Base-by-base conservation (phyloP, 2,797 vertebrate species). In the Eidolon dupreanum region DNA sequence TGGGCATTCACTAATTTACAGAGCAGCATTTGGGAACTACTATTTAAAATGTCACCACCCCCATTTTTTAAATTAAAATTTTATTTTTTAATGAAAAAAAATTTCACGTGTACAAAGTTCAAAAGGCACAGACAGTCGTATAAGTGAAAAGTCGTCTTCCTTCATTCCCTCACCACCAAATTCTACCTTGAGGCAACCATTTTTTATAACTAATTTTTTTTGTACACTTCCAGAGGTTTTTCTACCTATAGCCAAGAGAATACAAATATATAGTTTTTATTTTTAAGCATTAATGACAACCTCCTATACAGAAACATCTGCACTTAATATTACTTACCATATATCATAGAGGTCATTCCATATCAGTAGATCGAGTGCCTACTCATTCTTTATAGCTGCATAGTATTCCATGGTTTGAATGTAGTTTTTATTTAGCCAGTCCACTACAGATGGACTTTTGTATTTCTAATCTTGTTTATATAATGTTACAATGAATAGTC, bases 31-130 rank as follows among this genome's bases (percentile, higher is more conserved):
- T 95, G 63, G 79, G 43, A 95, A 79, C 61, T 92, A 49, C 9
- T 87, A 6, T 92, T 88, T 93, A 84, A 92, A 92, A 94, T 94
- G 61, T 28, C 43, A 82, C 11, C 31, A 74, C 12, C 41, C 65
- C 20, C 33, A 55, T 31, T 81, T 96, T 96, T 91, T 77, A 5
- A 94, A 41, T 63, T 70, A 53, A 88, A 36, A 10, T 59, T 63
- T 92, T 81, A 38, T 17, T 73, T 92, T 65, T 57, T 71, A 68
- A 74, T 78, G 43, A 17, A 3, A 51, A 88, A 93, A 84, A 31
- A 11, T 66, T 90, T 31, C 12, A 74, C 15, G 73, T 46, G 16
- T 19, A n/a, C 92, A 63, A 90, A 74, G n/a, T 79, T 94, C 24
- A 79, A 46, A 87, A 74, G 43, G 31, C n/a, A 22, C 5, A 55